These are phyloP conservation scores for Athetis lepigone DNA, from an alignment of 2,888 invertebrate genomes.

Conservation along the genomic window DNA sequence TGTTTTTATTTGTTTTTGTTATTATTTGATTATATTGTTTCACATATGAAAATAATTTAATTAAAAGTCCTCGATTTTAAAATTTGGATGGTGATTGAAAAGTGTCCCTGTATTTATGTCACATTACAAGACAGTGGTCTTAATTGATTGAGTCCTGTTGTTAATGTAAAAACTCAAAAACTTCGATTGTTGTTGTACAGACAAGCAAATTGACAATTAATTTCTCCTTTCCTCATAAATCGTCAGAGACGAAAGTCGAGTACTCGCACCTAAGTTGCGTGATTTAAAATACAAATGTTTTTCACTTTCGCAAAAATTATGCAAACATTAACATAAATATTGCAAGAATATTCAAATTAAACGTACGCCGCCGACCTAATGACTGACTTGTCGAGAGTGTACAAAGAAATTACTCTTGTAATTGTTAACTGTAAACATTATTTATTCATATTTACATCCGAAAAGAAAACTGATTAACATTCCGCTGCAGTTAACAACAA, in stretches of 20 bases:
- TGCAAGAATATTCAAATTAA: constrained; percentile 65
- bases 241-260: constrained; percentile 50
- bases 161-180: constrained; percentile 10
- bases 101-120: too few species aligned
- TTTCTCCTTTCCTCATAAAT: constrained; percentile 75
- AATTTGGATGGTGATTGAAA: too few species aligned
- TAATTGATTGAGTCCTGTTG: too few species aligned
- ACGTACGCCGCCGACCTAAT: constrained; percentile 58
- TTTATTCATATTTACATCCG: constrained; percentile 44
- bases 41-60: too few species aligned
- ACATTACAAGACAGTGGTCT: too few species aligned
- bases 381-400: constrained; percentile 50
- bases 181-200: constrained; percentile 39
- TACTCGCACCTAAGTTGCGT: constrained; percentile 30
- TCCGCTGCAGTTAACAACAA: constrained; percentile 23
- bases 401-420: constrained; percentile 54
- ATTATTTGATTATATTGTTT: too few species aligned
- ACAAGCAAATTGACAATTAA: constrained; percentile 72
- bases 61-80: too few species aligned
- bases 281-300: constrained; percentile 47
- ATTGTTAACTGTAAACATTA: constrained; percentile 45
- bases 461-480: constrained; percentile 36
- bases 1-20: too few species aligned
- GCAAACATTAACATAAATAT: constrained; percentile 64
- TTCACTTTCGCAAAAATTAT: constrained; percentile 62